Conservation (phyloP, 2,888 invertebrate genomes). For the Andrena praecox region DNA sequence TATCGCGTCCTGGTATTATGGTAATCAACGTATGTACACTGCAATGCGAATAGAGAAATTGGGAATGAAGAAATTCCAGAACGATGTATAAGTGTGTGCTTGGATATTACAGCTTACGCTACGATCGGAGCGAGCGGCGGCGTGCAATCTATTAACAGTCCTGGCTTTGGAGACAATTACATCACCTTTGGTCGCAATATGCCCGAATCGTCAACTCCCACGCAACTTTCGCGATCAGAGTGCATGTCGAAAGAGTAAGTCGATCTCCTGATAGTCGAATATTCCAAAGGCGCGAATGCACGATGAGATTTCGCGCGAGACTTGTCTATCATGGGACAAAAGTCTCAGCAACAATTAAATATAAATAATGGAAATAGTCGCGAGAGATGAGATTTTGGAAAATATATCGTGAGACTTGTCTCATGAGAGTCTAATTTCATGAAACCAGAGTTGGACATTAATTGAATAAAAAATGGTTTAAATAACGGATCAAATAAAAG, state of each 20-base stretch:
- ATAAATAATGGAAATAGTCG: too few relatives aligned
- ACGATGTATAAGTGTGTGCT: not conserved
- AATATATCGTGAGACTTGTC: too few relatives aligned
- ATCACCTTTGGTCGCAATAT: slow-evolving; percentile 85
- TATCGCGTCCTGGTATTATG: slow-evolving; percentile 85
- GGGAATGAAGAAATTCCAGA: not conserved
- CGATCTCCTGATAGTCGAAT: slow-evolving; percentile 11
- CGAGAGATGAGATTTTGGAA: too few relatives aligned
- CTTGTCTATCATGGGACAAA: too few relatives aligned
- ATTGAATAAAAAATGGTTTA: too few relatives aligned
- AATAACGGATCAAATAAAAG: too few relatives aligned
- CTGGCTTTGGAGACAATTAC: slow-evolving; percentile 85
- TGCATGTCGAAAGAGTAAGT: slow-evolving; percentile 84
- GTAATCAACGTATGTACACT: slow-evolving; percentile 80
- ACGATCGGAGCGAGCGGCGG: slow-evolving; percentile 78
- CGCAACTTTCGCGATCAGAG: slow-evolving; percentile 81
- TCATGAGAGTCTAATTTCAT: too few relatives aligned
- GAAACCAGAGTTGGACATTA: too few relatives aligned
- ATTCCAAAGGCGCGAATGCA: too few relatives aligned
- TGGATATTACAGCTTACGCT: slow-evolving; percentile 75
- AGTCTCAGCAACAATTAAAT: too few relatives aligned
- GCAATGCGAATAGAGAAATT: not conserved
- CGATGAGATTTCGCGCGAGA: too few relatives aligned
- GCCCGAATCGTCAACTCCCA: slow-evolving; percentile 77
- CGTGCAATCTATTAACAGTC: slow-evolving; percentile 76